Evolutionary conservation across 2,113 vertebrate genomes (phyloP).

Genomic region (Hypocryptadius cinnamomeus): DNA sequence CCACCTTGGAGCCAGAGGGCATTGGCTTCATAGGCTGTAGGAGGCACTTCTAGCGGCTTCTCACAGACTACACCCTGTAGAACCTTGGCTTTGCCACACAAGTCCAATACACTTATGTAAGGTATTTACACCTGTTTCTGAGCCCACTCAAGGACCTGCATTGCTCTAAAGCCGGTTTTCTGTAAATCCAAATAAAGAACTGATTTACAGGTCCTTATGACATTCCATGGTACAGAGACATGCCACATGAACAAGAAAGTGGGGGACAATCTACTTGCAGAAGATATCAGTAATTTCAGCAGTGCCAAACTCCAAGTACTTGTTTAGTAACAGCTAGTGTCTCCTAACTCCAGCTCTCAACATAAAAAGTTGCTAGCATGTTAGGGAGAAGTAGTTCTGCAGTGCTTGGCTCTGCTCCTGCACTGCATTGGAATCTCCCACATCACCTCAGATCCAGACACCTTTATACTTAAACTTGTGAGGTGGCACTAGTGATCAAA

Average conservation of each 20-base stretch:
- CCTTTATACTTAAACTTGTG: not conserved
- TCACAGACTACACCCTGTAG: not conserved
- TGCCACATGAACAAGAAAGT: not conserved
- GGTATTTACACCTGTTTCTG: not conserved
- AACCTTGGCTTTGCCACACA: not conserved
- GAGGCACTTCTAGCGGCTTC: not conserved
- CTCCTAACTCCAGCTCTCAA: not conserved
- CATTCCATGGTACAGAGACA: not conserved
- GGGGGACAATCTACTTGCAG: not conserved
- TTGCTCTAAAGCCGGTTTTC: not conserved
- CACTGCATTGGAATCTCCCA: not conserved
- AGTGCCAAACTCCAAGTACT: not conserved
- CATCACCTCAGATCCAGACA: not conserved
- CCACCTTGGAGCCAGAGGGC: not conserved
- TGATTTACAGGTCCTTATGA: not conserved
- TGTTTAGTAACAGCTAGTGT: not conserved
- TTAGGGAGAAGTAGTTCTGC: not conserved
- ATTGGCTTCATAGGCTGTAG: accelerated
- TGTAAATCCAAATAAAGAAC: not conserved
- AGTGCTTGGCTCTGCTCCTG: not conserved
- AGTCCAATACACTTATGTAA: not conserved
- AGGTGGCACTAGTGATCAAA: not conserved
- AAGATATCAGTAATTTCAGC: not conserved
- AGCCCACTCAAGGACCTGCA: not conserved
- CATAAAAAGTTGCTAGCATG: not conserved